Conservation (phyloP, 2,113 vertebrate genomes). For the Hippocampus mohnikei region DNA sequence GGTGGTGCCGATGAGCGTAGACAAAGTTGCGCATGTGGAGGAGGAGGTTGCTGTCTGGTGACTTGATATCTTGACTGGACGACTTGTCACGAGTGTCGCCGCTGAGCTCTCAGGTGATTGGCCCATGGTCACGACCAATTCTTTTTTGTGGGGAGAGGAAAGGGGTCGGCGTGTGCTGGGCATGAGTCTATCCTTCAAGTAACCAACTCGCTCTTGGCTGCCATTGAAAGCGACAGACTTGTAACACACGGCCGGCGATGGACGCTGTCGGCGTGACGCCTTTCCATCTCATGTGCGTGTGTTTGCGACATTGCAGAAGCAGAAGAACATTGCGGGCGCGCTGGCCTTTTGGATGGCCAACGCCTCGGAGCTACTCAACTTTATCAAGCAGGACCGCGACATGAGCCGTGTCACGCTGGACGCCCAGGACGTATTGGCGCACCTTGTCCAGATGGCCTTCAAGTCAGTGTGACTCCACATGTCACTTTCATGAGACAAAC, state of each 20-base stretch:
- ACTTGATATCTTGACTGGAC: constrained; percentile 20
- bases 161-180: constrained; percentile 60
- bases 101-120: not conserved
- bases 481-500: too few species aligned
- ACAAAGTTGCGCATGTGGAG: not conserved
- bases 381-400: constrained; percentile 95
- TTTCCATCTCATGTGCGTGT: constrained; percentile 26
- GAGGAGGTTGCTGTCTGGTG: constrained; percentile 74
- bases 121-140: constrained; percentile 34
- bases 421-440: constrained; percentile 92
- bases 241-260: constrained; percentile 7
- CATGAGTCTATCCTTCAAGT: constrained; percentile 84
- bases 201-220: constrained; percentile 73
- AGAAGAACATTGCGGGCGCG: constrained; percentile 97
- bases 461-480: constrained; percentile 73
- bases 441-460: constrained; percentile 97
- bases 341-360: constrained; percentile 99
- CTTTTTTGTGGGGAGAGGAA: constrained; percentile 26
- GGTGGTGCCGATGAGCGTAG: not conserved
- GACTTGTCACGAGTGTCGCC: constrained; percentile 54
- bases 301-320: constrained; percentile 79
- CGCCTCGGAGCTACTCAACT: constrained; percentile 96
- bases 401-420: constrained; percentile 91
- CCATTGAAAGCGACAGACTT: constrained; percentile 58
- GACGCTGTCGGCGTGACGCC: constrained; percentile 21